A percentile compares a stretch with the other conserved stretches of the same genome.
phyloP scores from a whole-genome alignment of 2,888 invertebrate genomes.

The Petrophora chlorosata region DNA sequence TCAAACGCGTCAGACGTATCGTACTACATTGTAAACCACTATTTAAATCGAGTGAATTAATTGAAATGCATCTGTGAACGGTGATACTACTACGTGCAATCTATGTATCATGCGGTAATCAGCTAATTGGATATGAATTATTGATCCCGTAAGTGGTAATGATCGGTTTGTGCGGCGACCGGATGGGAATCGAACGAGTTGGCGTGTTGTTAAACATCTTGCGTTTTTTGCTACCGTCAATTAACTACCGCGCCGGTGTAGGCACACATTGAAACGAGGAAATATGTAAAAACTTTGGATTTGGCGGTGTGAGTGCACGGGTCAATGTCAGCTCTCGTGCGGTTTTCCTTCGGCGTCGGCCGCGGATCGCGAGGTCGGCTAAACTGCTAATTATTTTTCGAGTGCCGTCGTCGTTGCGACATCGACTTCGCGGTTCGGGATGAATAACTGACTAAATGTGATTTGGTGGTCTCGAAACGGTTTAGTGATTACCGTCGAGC shows the following conservation, averaged over 20 bases:
- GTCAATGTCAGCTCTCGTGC: slow-evolving; percentile 70
- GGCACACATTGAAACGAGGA: slow-evolving; percentile 39
- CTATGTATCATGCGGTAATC: slow-evolving; percentile 62
- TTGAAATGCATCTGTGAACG: slow-evolving; percentile 56
- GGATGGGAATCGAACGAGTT: slow-evolving; percentile 48
- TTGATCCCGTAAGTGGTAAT: slow-evolving; percentile 63
- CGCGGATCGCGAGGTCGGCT: slow-evolving; percentile 69
- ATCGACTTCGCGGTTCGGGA: slow-evolving; percentile 58
- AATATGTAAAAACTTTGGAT: slow-evolving; percentile 30
- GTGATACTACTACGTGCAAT: slow-evolving; percentile 44
- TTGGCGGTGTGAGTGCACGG: slow-evolving; percentile 37
- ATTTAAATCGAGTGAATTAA: slow-evolving; percentile 70
- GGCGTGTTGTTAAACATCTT: slow-evolving; percentile 46
- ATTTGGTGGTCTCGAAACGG: slow-evolving; percentile 60
- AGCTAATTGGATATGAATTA: slow-evolving; percentile 74
- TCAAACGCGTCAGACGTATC: slow-evolving; percentile 67
- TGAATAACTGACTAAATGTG: slow-evolving; percentile 61
- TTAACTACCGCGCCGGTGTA: slow-evolving; percentile 38
- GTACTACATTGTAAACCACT: slow-evolving; percentile 68
- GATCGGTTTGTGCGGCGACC: slow-evolving; percentile 52
- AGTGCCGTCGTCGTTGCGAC: slow-evolving; percentile 62
- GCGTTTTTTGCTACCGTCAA: slow-evolving; percentile 41
- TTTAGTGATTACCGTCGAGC: slow-evolving; percentile 46
- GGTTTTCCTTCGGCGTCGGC: slow-evolving; percentile 63
- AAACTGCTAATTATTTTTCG: slow-evolving; percentile 78